A percentile compares a stretch with the other conserved stretches of the same genome.
phyloP scores from a whole-genome alignment of 2,888 invertebrate genomes.

The Ernsta delagoae region DNA sequence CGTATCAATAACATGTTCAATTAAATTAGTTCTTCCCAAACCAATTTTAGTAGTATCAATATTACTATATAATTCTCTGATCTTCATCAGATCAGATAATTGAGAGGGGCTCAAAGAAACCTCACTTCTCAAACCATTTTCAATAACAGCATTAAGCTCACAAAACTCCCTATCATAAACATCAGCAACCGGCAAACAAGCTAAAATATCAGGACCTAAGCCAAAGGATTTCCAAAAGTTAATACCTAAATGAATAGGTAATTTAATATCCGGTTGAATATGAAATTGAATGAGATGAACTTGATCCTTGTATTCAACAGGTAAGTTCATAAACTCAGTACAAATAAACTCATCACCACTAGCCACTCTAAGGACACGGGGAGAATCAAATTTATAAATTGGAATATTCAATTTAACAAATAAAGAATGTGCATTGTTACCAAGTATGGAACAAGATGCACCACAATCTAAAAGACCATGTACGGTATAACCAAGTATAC shows the following conservation, averaged over 20 bases:
- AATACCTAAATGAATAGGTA: not conserved
- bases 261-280: not conserved
- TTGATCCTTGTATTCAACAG: slow-evolving; percentile 1
- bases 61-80: not conserved
- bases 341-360: not conserved
- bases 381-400: not conserved
- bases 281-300: slow-evolving; percentile 6
- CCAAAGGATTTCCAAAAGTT: not conserved
- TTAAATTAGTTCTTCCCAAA: not conserved
- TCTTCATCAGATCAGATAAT: not conserved
- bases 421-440: not conserved
- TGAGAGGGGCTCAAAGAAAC: not conserved
- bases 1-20: slow-evolving; percentile 3
- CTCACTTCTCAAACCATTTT: slow-evolving; percentile 3
- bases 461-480: not conserved
- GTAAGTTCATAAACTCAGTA: not conserved
- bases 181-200: not conserved
- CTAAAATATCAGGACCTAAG: not conserved
- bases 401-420: not conserved
- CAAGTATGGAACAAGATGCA: not conserved
- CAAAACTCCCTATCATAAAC: not conserved
- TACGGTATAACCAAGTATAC: not conserved
- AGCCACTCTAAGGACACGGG: not conserved
- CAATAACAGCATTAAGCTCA: not conserved
- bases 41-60: not conserved